Evolutionary conservation across 2,888 invertebrate genomes (phyloP), one percentile per base, ranked within the genome.

Genomic region (Xanthostigma xanthostigma): DNA sequence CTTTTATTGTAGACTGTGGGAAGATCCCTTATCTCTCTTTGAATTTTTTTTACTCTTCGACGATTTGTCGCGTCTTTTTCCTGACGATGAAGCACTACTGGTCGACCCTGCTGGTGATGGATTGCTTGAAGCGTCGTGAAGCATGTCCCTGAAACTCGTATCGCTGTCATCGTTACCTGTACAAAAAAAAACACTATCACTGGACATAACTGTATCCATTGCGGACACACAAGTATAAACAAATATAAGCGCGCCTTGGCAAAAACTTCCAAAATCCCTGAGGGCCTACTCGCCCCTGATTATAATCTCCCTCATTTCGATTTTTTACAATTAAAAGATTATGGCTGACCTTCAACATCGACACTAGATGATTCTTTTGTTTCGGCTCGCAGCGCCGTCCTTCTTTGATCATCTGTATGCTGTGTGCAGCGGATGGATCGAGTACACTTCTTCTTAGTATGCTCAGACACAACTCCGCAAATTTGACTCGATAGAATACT

Each of bases 11-110:
- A 6, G 27, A 48, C 43, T 48, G 12, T 38, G 36, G 17, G 39
- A 34, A n/a, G 48, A 48, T 12, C 43, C 36, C 33, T 48, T 48
- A 27, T 27, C 27, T 37, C 43, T 48, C 6, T 41, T 36, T 10
- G 48, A 48, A 37, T 43, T 48, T 12, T 43, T 48, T 48, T 42
- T 42, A 14, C 42, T 40, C 12, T 48, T 43, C 11, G 42, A 43
- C 2, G 42, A 43, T 14, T 43, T 42, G 17, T 43, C 43, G n/a
- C 36, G 14, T 33, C 35, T 42, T 34, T 17, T 42, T 33, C 41
- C 40, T 4, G 46, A 46, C n/a, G 35, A 34, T 13, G 38, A 35
- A 9, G 42, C 35, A 9, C 33, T 38, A 33, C 42, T 48, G 2
- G 48, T 27, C 12, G 14, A 33, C 9, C 34, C 42, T 9, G 17